Evolutionary conservation across 2,888 invertebrate species (phyloP).

Genomic region (Synanthedon vespiformis): DNA sequence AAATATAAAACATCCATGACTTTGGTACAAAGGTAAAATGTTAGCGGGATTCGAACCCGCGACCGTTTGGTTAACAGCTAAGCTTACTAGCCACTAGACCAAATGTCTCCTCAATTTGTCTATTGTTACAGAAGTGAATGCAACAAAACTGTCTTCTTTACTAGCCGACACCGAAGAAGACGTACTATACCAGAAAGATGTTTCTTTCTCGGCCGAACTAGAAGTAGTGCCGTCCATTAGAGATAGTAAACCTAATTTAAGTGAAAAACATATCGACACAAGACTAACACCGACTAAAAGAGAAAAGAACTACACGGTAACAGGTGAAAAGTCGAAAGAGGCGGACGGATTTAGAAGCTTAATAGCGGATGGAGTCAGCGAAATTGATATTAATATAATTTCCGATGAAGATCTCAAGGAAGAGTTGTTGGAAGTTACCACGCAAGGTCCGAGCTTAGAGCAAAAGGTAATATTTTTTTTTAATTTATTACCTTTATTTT

Average conservation of each 20-base stretch:
- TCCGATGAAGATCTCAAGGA: constrained; percentile 34
- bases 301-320: constrained; percentile 39
- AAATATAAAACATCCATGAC: no score
- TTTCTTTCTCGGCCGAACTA: constrained; percentile 81
- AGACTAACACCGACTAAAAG: constrained; percentile 6
- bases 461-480: constrained; percentile 62
- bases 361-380: constrained; percentile 58
- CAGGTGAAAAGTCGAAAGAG: constrained; percentile 51
- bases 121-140: constrained; percentile 77
- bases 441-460: constrained; percentile 74
- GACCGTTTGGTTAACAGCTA: no score
- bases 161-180: constrained; percentile 72
- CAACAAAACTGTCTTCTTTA: constrained; percentile 73
- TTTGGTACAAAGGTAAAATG: no score
- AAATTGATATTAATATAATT: constrained; percentile 53
- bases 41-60: no score
- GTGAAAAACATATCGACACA: constrained; percentile 40
- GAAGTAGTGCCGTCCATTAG: constrained; percentile 67
- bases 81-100: no score
- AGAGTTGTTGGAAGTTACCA: constrained; percentile 45
- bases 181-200: constrained; percentile 82
- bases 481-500: no score
- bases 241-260: constrained; percentile 47
- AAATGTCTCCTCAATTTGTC: not conserved
- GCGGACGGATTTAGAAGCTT: constrained; percentile 52